Percentiles rank a stretch among this genome's conserved stretches.
These are phyloP conservation scores for Pipistrellus kuhlii DNA, from an alignment of 2,797 vertebrate genomes.

Conservation along the genomic window DNA sequence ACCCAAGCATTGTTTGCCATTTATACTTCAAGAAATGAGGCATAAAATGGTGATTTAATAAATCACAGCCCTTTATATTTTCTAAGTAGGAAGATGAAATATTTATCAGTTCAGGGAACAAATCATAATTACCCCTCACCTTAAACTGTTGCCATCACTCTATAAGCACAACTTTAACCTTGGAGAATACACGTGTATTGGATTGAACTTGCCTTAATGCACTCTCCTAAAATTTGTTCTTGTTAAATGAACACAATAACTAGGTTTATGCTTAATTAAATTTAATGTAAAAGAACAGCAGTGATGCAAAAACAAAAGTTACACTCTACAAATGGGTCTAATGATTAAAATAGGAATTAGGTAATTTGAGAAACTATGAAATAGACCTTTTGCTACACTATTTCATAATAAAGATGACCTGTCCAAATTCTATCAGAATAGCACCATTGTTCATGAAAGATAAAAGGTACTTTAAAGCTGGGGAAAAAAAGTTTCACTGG, in stretches of 20 bases:
- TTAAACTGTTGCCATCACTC: not conserved
- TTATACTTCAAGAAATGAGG: slow-evolving; percentile 34
- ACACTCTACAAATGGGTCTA: not conserved
- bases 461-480: not conserved
- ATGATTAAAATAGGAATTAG: slow-evolving; percentile 28
- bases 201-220: not conserved
- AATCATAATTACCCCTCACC: not conserved
- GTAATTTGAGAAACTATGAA: slow-evolving; percentile 6
- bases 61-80: slow-evolving; percentile 5
- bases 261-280: slow-evolving; percentile 15
- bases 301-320: slow-evolving; percentile 21
- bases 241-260: slow-evolving; percentile 21
- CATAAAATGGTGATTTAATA: not conserved
- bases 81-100: slow-evolving; percentile 19
- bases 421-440: not conserved
- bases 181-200: not conserved
- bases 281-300: slow-evolving; percentile 33
- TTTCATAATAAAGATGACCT: slow-evolving; percentile 30
- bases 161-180: not conserved
- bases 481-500: slow-evolving; percentile 33
- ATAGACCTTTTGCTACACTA: not conserved
- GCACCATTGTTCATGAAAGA: not conserved
- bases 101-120: not conserved
- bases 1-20: slow-evolving; percentile 2
- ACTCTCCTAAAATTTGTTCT: not conserved